Conservation (phyloP, 1,140 invertebrate species). For the Drosophila virilis region DNA sequence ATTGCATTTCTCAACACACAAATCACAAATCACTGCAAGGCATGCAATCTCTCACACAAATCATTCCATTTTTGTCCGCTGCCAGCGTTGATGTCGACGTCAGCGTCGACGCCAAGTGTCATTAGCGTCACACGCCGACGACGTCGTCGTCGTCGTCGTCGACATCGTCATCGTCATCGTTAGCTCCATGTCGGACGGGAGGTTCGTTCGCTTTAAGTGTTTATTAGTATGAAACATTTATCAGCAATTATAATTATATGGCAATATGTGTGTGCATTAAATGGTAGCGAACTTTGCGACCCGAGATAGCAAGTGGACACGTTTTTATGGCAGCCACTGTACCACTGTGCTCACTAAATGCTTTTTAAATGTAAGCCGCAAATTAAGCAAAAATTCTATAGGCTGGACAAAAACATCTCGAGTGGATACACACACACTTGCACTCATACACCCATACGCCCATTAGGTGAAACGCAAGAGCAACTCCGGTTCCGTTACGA, state of each 20-base stretch:
- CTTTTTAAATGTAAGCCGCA: constrained; percentile 68
- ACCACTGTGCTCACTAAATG: constrained; percentile 58
- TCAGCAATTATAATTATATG: constrained; percentile 82
- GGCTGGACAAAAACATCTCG: constrained; percentile 51
- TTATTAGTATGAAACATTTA: constrained; percentile 80
- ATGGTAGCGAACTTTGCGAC: constrained; percentile 71
- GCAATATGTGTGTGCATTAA: constrained; percentile 60
- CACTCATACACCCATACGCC: constrained; percentile 24
- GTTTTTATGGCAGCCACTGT: constrained; percentile 48
- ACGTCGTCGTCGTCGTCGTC: constrained; percentile 1
- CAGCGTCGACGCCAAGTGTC: constrained; percentile 65
- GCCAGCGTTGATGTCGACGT: constrained; percentile 8
- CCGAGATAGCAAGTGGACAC: constrained; percentile 54
- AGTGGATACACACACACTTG: constrained; percentile 43
- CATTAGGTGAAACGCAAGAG: constrained; percentile 21
- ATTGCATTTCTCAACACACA: constrained; percentile 81
- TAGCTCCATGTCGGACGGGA: constrained; percentile 31
- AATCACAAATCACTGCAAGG: constrained; percentile 80
- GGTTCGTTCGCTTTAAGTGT: constrained; percentile 58
- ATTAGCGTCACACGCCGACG: constrained; percentile 75
- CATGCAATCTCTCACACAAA: constrained; percentile 82
- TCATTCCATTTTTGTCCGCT: constrained; percentile 71
- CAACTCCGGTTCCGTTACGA: constrained; percentile 12
- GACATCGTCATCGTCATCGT: constrained; percentile 42
- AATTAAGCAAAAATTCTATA: constrained; percentile 66